phyloP scores from a whole-genome alignment of 2,113 vertebrate genomes.

The Peromyscus polionotus region DNA sequence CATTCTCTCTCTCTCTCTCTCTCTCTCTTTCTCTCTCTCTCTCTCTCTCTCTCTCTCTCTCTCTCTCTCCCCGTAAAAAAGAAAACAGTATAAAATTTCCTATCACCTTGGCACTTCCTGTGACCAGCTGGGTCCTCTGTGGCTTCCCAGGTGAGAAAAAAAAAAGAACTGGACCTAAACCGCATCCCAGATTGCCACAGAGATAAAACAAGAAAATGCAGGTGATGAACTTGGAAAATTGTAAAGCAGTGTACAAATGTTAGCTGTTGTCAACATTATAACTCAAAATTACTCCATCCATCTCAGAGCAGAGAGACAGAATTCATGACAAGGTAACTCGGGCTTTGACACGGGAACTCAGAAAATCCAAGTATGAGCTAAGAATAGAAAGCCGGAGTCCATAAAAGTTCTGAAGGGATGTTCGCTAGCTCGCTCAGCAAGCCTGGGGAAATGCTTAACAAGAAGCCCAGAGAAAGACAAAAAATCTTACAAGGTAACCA shows the following conservation, averaged over 20 bases:
- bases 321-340: background rate
- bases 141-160: background rate
- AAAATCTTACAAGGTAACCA: slow-evolving; percentile 23
- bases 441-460: slow-evolving; percentile 49
- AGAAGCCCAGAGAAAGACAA: background rate
- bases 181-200: background rate
- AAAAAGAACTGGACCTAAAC: slow-evolving; percentile 9
- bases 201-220: slow-evolving; percentile 38
- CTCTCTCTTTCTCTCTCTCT: background rate
- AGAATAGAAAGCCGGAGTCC: slow-evolving; percentile 51
- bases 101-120: background rate
- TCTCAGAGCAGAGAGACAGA: slow-evolving; percentile 18
- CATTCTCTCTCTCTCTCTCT: background rate
- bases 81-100: background rate
- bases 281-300: slow-evolving; percentile 54
- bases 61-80: background rate
- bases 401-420: slow-evolving; percentile 24
- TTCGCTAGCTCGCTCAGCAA: slow-evolving; percentile 10
- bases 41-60: background rate
- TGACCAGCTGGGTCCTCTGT: background rate
- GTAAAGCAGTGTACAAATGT: slow-evolving; percentile 8
- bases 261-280: slow-evolving; percentile 41
- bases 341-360: slow-evolving; percentile 21
- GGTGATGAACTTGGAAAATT: background rate
- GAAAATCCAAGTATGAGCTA: slow-evolving; percentile 50